Conservation (phyloP, 2,113 vertebrate genomes). For the Guaruba guarouba region DNA sequence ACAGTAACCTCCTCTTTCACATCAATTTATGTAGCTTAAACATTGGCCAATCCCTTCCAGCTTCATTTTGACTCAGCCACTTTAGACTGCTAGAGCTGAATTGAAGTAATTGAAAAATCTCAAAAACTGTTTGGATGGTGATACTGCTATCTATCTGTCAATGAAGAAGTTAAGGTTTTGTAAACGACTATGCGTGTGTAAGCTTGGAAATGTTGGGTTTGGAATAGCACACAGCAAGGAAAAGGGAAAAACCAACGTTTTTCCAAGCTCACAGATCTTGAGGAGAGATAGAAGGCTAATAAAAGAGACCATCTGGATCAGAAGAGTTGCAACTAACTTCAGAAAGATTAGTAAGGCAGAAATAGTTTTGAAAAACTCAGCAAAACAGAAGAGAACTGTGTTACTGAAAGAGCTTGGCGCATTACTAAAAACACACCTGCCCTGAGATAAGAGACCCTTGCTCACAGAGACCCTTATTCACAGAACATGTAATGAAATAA, state of each 20-base stretch:
- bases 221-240: not conserved
- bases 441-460: not conserved
- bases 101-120: not conserved
- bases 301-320: not conserved
- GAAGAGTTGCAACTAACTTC: not conserved
- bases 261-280: not conserved
- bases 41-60: not conserved
- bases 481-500: not conserved
- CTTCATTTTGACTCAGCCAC: not conserved
- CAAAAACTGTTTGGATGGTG: not conserved
- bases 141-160: not conserved
- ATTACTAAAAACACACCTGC: not conserved
- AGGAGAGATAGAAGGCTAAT: not conserved
- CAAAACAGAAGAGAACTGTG: not conserved
- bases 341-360: not conserved
- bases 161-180: not conserved
- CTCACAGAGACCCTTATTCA: not conserved
- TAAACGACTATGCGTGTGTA: not conserved
- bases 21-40: not conserved
- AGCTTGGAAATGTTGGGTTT: not conserved
- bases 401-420: not conserved
- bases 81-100: not conserved
- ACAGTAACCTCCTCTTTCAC: not conserved
- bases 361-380: not conserved
- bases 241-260: not conserved